Base-by-base conservation (phyloP, 2,797 vertebrate species). In the Bucorvus abyssinicus region DNA sequence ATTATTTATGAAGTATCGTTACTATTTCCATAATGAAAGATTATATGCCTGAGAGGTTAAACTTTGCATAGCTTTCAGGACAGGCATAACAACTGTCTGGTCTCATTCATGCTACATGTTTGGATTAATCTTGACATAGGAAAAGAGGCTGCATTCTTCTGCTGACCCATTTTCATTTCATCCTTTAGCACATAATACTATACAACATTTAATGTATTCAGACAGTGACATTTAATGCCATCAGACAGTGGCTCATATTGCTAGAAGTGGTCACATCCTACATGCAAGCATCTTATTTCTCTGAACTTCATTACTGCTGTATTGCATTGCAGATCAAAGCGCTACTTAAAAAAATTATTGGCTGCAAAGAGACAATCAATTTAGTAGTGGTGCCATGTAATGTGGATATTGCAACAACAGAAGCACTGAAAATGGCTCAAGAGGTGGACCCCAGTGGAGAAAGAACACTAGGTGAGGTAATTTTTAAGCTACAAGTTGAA, bases 321-420 rank as follows among this genome's bases (percentile, higher is more conserved):
- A 6, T 91, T 90, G 87, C 53, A 68, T 95, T 87, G 21, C 96
- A 99, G 99, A 99, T 99, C 83, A 99, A 98, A 92, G 49, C 0
- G 0, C 96, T 99, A 34, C 99, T 99, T 86, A 93, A 10, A 65
- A 98, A 45, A 26, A 98, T 98, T 76, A 99, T 99, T 94, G 64
- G 21, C 18, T 98, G 92, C 95, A 98, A 99, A 97, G 98, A 99
- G 95, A 99, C 99, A 2, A 98, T 99, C 94, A 99, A 97, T 93
- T 87, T 99, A 95, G 98, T 99, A 38, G 99, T 99, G 69, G 98
- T 99, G 77, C 98, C 99, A 2, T 97, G 98, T 79, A 99, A 99
- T 0, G 98, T 99, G 97, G 99, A 99, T 96, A 99, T 99, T 6
- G 98, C 98, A 40, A 99, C 99, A 85, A 99, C 98, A 5, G 99